phyloP scores from a whole-genome alignment of 1,140 invertebrate genomes.

The Zophobas atratus region DNA sequence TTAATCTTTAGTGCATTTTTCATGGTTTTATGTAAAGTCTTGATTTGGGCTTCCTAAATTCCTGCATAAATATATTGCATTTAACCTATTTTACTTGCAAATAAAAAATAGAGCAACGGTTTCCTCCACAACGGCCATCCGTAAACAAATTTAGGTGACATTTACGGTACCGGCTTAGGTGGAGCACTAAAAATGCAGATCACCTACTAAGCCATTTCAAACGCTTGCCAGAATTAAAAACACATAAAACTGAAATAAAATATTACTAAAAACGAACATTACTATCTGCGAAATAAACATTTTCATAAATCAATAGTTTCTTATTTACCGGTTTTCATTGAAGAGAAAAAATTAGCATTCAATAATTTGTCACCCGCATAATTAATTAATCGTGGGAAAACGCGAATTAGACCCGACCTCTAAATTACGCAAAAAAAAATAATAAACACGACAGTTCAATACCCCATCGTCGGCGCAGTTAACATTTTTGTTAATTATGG shows the following conservation, averaged over 20 bases:
- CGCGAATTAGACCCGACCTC: too few species aligned
- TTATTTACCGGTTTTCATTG: not conserved
- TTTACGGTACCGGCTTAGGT: constrained; percentile 4
- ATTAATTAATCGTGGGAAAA: not conserved
- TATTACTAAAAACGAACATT: not conserved
- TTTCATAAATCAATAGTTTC: not conserved
- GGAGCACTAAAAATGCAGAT: constrained; percentile 11
- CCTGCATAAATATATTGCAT: not conserved
- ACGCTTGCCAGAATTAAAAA: not conserved
- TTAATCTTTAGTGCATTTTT: too few species aligned
- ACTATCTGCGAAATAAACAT: not conserved
- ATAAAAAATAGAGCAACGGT: not conserved
- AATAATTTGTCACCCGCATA: too few species aligned
- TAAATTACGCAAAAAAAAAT: too few species aligned
- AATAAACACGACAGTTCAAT: too few species aligned
- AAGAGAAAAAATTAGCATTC: not conserved
- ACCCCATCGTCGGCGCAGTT: too few species aligned
- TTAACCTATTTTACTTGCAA: not conserved
- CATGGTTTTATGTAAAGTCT: not conserved
- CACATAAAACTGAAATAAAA: not conserved
- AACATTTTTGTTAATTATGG: too few species aligned
- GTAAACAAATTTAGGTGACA: not conserved
- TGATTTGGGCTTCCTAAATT: not conserved
- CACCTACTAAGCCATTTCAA: not conserved
- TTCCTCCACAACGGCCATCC: not conserved